Evolutionary conservation across 2,797 vertebrate species (phyloP), one percentile per base, ranked within the genome.

Genomic region (Falco rusticolus): DNA sequence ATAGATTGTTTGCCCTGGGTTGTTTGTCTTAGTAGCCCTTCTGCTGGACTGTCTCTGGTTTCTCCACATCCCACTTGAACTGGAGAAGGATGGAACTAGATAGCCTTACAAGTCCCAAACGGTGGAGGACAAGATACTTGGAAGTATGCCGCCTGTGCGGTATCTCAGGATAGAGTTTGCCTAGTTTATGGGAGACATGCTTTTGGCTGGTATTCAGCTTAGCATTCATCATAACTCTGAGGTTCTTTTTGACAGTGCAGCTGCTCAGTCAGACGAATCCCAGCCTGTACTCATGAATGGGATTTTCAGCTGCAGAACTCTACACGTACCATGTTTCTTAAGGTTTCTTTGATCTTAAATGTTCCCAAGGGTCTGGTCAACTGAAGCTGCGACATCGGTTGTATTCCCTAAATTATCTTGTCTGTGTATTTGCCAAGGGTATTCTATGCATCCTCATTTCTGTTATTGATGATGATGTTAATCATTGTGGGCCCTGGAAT

Each of bases 401-500:
- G 6, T 90, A 53, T 64, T 15, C 31, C 8, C 4, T 68, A 53
- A 39, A 12, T 50, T 70, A n/a, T 59, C 1, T 66, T 39, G 37
- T 28, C 43, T 56, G 2, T 48, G 59, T 60, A 39, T 79, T 84
- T 84, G n/a, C 39, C 5, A 2, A 51, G 15, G 10, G 19, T 51
- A 10, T 85, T 93, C 48, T 57, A 0, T 88, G 64, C 12, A 17
- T 71, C 26, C 18, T 76, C 25, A 66, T 0, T 9, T 6, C 17
- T 14, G 14, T 81, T 68, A 22, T 6, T 63, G 54, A 37, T 81
- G 29, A 37, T 65, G 24, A 31, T 33, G 16, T 9, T 66, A 47
- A n/a, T 28, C 0, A 0, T 3, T 68, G 6, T 37, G 50, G 5
- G 11, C 47, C 31, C n/a, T 51, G 24, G n/a, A 43, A 53, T 48